phyloP scores from a whole-genome alignment of 2,888 invertebrate species.

The Eilema caniola region DNA sequence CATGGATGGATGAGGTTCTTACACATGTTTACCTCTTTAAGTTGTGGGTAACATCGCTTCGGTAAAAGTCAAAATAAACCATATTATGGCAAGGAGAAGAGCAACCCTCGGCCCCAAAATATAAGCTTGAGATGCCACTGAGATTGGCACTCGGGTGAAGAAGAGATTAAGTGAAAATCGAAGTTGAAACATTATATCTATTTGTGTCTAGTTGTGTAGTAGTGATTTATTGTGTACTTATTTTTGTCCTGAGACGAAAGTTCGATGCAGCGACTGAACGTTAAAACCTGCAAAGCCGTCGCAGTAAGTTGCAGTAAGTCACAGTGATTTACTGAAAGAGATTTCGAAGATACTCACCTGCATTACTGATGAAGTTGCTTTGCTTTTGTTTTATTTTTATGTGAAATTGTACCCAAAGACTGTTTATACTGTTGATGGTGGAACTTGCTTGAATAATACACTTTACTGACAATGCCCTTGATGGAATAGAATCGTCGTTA shows the following conservation, averaged over 20 bases:
- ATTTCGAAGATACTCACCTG: neutral
- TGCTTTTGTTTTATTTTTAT: neutral
- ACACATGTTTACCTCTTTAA: neutral
- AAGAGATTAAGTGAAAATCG: too few species aligned
- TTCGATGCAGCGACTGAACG: neutral
- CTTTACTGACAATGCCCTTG: too few species aligned
- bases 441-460: too few species aligned
- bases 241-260: neutral
- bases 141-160: neutral
- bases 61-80: neutral
- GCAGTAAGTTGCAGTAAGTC: neutral
- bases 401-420: too few species aligned
- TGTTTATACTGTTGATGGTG: too few species aligned
- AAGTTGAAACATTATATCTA: too few species aligned
- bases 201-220: too few species aligned
- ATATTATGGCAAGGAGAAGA: neutral
- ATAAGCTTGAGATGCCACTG: neutral
- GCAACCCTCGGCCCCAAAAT: neutral
- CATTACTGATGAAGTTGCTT: neutral
- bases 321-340: neutral
- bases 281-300: neutral
- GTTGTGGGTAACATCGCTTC: neutral
- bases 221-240: neutral
- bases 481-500: too few species aligned
- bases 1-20: too few species aligned